phyloP scores from a whole-genome alignment of 2,797 vertebrate genomes.

The Poecilia wingei region DNA sequence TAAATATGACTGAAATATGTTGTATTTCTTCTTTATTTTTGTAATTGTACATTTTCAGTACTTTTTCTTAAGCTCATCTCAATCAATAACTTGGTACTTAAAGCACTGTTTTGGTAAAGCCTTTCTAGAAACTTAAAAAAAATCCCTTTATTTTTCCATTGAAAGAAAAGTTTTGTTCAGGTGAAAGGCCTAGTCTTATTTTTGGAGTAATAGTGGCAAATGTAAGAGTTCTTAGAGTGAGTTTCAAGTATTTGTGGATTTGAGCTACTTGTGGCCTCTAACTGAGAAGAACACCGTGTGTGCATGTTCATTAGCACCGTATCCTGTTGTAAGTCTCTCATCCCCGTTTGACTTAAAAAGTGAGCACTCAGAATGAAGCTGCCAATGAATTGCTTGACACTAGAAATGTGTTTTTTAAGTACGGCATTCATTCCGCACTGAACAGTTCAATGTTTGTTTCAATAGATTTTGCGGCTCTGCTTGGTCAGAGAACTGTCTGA shows the following conservation, averaged over 20 bases:
- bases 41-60: neutral
- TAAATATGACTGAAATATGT: slow-evolving; percentile 4
- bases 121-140: no score
- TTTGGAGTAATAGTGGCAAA: neutral
- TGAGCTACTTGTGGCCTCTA: neutral
- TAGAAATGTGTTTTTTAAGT: neutral
- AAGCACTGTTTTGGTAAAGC: neutral
- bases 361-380: neutral
- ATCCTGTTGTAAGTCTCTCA: neutral
- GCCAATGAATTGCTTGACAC: neutral
- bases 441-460: neutral
- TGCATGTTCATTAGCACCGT: neutral
- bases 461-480: neutral
- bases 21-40: neutral
- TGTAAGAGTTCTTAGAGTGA: neutral
- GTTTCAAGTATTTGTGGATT: neutral
- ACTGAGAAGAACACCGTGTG: neutral
- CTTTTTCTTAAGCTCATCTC: neutral
- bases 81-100: neutral
- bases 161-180: neutral
- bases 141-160: no score
- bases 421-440: neutral
- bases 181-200: neutral
- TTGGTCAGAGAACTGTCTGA: neutral
- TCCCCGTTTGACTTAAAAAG: neutral